Evolutionary conservation across 2,888 invertebrate genomes (phyloP).

Genomic region (Dynastes tityus): DNA sequence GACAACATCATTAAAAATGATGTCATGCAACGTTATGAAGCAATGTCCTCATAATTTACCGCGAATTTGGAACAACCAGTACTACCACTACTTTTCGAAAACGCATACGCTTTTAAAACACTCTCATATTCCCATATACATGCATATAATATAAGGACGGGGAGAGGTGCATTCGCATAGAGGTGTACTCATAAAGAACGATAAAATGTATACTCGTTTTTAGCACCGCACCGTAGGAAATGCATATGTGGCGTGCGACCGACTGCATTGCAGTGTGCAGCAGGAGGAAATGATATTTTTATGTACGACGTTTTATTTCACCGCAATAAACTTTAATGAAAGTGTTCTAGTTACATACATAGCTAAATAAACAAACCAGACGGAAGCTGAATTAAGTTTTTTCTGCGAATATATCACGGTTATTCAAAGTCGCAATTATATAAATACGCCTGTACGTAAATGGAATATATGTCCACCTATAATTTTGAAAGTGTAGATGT

Average conservation of each 20-base stretch:
- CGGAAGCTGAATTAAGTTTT: too few relatives aligned
- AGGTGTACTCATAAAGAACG: conserved; percentile 13
- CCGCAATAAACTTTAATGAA: conserved; percentile 37
- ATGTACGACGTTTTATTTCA: conserved; percentile 15
- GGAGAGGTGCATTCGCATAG: background rate
- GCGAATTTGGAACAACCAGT: too few relatives aligned
- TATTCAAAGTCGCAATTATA: too few relatives aligned
- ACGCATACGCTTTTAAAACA: background rate
- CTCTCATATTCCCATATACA: background rate
- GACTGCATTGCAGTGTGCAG: conserved; percentile 42
- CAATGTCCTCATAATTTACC: too few relatives aligned
- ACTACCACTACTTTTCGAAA: too few relatives aligned
- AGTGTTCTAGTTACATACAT: conserved; percentile 30
- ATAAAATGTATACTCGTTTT: conserved; percentile 16
- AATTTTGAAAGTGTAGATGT: too few relatives aligned
- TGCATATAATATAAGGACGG: background rate
- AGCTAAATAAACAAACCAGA: conserved; percentile 18
- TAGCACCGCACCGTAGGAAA: conserved; percentile 5
- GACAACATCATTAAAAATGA: too few relatives aligned
- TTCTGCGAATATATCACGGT: too few relatives aligned
- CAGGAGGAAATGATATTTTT: conserved; percentile 34
- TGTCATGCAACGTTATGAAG: too few relatives aligned
- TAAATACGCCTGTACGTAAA: too few relatives aligned
- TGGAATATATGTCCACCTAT: too few relatives aligned
- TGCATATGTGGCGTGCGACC: conserved; percentile 16